Evolutionary conservation across 2,113 vertebrate species (phyloP).

Genomic region (Calonectris borealis): DNA sequence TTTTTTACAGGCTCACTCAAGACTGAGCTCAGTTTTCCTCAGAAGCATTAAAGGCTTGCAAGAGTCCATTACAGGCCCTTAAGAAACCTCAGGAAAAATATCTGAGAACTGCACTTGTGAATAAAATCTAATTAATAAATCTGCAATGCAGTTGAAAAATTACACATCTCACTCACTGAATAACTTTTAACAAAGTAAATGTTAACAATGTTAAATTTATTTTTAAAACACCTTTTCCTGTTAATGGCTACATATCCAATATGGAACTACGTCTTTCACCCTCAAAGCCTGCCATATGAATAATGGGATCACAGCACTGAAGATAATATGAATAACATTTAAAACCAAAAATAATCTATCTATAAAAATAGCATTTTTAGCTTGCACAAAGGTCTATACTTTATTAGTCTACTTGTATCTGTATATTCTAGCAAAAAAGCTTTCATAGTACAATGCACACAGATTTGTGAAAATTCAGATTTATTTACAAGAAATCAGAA

Average conservation of each 20-base stretch:
- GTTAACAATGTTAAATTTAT: not conserved
- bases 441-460: constrained; percentile 31
- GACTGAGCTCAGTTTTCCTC: not conserved
- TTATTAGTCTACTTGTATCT: constrained; percentile 59
- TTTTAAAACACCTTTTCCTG: constrained; percentile 41
- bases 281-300: not conserved
- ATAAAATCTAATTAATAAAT: constrained; percentile 40
- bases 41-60: not conserved
- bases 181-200: constrained; percentile 13
- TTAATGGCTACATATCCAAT: not conserved
- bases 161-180: not conserved
- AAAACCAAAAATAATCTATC: not conserved
- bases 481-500: constrained; percentile 75
- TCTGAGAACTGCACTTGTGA: constrained; percentile 31
- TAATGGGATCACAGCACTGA: constrained; percentile 4
- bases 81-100: constrained; percentile 46
- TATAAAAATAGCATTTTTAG: constrained; percentile 25
- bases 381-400: constrained; percentile 42
- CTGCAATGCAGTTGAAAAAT: not conserved
- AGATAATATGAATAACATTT: not conserved
- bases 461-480: constrained; percentile 56
- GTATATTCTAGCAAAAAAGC: constrained; percentile 38
- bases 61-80: not conserved
- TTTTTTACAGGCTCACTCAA: not conserved
- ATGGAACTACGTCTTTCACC: not conserved